Base-by-base conservation (phyloP, 2,888 invertebrate genomes). In the Smittia sp. region DNA sequence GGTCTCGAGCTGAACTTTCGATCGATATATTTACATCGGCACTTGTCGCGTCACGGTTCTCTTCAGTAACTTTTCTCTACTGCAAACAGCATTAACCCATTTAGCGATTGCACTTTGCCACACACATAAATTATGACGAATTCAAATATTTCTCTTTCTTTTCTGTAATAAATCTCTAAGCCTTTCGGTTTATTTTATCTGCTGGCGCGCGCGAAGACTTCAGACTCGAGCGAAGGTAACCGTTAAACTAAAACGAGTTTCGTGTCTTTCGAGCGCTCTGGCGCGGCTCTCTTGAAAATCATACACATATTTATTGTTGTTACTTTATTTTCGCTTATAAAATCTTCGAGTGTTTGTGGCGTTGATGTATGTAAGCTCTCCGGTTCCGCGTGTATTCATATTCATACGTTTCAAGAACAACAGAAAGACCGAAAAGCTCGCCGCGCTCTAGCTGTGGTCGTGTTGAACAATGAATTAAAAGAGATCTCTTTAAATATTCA, bases 181-280 rank as follows among this genome's bases (percentile, higher is more conserved):
- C 3, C 18, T 58, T 58, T 18, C n/a, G 58, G 9, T 58, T 22
- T 58, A 58, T 58, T 58, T 15, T 58, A 18, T 22, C 58, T 15
- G 58, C 9, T 22, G 3, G 52, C 58, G 58, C n/a, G 20, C 58
- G 22, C 9, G 9, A 22, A 58, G 58, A 52, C 52, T n/a, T 25
- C 52, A 18, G 32, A 69, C 52, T 27, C 15, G 18, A 20, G 20
- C 9, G 13, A 69, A 54, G 41, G 69, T 69, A 69, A 69, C 69
- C 69, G 69, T 69, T 69, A 69, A 69, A 69, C 69, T 69, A 54
- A 69, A 69, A 69, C 69, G 18, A 18, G 69, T 69, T 69, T 69
- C 54, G 25, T 69, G 69, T 54, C 54, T 69, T 69, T 15, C 58
- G 22, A 58, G 11, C 18, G 58, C 58, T 58, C 20, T 58, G 46